Evolutionary conservation across 2,113 vertebrate species (phyloP).

Genomic region (Suricata suricatta): DNA sequence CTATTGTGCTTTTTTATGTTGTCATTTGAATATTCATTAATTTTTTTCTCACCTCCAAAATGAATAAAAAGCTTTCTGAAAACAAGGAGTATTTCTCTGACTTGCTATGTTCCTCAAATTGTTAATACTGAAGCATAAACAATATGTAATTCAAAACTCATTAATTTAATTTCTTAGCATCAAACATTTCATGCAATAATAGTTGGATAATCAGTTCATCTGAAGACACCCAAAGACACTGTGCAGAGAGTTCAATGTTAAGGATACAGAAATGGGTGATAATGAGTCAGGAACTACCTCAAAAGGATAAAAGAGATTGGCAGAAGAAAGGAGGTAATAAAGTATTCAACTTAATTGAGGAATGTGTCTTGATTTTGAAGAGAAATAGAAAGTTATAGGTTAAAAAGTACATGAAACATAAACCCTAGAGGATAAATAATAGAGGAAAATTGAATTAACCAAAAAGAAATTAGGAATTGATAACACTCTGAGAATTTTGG

Average conservation of each 20-base stretch:
- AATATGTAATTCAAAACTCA: neutral
- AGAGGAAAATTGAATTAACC: neutral
- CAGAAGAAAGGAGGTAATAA: neutral
- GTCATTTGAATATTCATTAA: neutral
- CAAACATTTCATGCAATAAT: neutral
- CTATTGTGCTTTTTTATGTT: neutral
- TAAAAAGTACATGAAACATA: neutral
- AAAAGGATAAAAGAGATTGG: neutral
- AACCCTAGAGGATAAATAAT: neutral
- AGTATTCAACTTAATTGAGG: neutral
- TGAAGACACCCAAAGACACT: neutral
- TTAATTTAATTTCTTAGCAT: neutral
- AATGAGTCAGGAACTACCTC: neutral
- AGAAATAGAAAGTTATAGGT: neutral
- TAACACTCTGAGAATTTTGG: neutral
- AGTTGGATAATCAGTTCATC: neutral
- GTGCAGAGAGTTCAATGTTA: neutral
- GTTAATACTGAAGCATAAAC: neutral
- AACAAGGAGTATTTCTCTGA: neutral
- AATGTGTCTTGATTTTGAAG: neutral
- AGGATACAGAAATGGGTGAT: neutral
- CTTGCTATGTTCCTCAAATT: neutral
- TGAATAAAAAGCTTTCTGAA: neutral
- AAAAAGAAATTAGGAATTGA: neutral
- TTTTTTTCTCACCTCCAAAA: neutral